phyloP scores from a whole-genome alignment of 2,888 invertebrate species.

The Eilema depressum region DNA sequence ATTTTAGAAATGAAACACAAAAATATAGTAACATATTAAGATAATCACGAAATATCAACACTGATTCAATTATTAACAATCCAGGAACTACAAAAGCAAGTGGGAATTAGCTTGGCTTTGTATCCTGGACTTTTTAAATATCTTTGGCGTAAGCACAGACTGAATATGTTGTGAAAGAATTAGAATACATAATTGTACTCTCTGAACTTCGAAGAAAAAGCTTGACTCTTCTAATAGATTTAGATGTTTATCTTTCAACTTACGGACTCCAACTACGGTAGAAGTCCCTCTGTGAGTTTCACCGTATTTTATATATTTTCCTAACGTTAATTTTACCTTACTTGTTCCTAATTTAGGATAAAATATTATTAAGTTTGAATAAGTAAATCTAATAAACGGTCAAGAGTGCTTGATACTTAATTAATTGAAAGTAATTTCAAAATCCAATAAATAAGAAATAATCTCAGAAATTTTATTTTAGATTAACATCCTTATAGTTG shows the following conservation, averaged over 20 bases:
- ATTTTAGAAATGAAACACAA: not conserved
- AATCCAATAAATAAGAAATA: not conserved
- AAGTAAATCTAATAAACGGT: conserved; percentile 25
- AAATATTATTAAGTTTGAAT: conserved; percentile 26
- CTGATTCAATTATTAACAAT: not conserved
- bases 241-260: conserved; percentile 43
- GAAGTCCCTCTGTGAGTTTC: conserved; percentile 23
- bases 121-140: too few relatives aligned
- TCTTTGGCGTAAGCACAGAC: not conserved
- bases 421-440: conserved; percentile 20
- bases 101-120: not conserved
- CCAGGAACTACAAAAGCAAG: not conserved
- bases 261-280: conserved; percentile 32
- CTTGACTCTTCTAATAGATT: conserved; percentile 48
- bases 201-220: conserved; percentile 37
- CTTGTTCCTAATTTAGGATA: not conserved
- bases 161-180: not conserved
- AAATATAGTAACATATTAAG: not conserved
- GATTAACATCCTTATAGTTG: not conserved
- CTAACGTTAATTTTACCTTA: not conserved
- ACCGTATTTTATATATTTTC: conserved; percentile 24
- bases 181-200: conserved; percentile 32
- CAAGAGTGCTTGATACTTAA: conserved; percentile 26
- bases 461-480: not conserved
- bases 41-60: not conserved